A percentile compares a stretch with the other conserved stretches of the same genome.
Conservation (phyloP, 2,113 vertebrate genomes). For the Ciconia maguari region DNA sequence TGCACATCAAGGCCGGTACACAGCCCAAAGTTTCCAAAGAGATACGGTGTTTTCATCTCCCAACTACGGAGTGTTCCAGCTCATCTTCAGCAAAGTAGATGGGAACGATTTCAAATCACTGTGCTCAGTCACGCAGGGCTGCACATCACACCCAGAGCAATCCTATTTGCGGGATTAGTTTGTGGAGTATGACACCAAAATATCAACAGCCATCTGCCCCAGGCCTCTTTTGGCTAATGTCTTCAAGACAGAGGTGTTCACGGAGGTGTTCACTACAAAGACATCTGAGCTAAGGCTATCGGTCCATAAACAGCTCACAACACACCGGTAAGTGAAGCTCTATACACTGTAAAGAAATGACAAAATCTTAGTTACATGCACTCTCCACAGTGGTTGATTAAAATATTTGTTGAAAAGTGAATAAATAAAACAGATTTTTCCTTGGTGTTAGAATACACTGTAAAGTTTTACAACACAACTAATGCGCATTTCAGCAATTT, state of each 20-base stretch:
- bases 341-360: not conserved
- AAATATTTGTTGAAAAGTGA: not conserved
- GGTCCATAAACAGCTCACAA: not conserved
- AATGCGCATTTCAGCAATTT: not conserved
- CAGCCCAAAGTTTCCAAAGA: not conserved
- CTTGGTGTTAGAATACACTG: not conserved
- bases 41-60: not conserved
- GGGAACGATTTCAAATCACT: not conserved
- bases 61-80: not conserved
- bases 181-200: not conserved
- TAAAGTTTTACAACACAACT: not conserved
- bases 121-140: not conserved
- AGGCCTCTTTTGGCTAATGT: not conserved
- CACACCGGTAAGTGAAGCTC: not conserved
- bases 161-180: not conserved
- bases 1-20: not conserved
- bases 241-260: not conserved
- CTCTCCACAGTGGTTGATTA: not conserved
- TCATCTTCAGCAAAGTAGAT: not conserved
- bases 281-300: not conserved
- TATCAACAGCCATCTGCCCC: not conserved
- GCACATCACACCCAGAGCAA: not conserved
- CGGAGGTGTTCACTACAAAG: not conserved
- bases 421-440: not conserved
- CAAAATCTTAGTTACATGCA: not conserved